Base-by-base conservation (phyloP, 2,113 vertebrate species). In the Anolis sagrei region DNA sequence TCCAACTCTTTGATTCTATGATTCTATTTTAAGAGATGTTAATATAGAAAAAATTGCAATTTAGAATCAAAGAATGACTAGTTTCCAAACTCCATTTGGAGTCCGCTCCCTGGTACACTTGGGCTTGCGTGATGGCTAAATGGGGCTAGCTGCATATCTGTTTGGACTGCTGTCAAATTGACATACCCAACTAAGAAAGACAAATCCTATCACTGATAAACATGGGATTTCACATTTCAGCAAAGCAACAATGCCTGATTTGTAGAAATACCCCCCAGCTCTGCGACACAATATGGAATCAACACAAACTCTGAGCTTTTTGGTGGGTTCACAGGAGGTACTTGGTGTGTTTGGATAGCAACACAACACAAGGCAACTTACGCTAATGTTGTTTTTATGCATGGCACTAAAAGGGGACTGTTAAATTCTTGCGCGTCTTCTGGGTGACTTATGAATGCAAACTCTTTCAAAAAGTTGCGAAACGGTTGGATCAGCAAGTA, bases 211-310 rank as follows among this genome's bases (percentile, higher is more conserved):
- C 72, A 1, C 75, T 11, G 32, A 75, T 51, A 82, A 87, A 34
- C 34, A 6, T 25, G 3, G 5, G 5, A 72, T 34, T 0, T 7
- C 21, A 69, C 81, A 21, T 84, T 70, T 1, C 64, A 88, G 84
- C 29, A 70, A 79, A 73, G 84, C 80, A 25, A 83, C 23, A 49
- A 85, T 58, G 5, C 48, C 32, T 34, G 21, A 16, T 81, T 81
- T 54, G 13, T 18, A 54, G 10, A 81, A 49, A 51, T 18, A 13
- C 1, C 36, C 8, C 2, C 21, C 34, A 23, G 14, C 4, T 54
- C n/a, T n/a, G 54, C 25, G 23, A 5, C 3, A 36, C 7, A 27
- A 10, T 29, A 54, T 27, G 25, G 81, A 49, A 68, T 29, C 64
- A 68, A 68, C 2, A 27, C 27, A 68, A 68, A 1, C 3, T 5